Conservation (phyloP, 2,797 vertebrate species). For the Ara ararauna region DNA sequence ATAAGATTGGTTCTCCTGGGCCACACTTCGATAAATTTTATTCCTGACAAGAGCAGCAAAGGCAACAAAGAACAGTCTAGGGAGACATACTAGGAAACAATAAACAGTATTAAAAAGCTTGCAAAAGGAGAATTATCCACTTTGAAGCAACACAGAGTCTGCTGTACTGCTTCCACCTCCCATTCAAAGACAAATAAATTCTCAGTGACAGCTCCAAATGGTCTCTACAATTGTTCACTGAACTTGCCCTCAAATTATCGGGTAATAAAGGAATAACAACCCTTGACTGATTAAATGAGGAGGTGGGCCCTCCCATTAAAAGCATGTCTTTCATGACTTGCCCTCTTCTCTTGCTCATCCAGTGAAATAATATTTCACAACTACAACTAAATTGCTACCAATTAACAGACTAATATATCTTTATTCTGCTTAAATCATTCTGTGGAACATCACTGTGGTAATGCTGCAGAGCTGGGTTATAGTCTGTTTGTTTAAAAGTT, state of each 20-base stretch:
- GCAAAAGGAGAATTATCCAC: constrained; percentile 61
- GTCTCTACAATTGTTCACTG: constrained; percentile 61
- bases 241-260: constrained; percentile 75
- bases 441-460: background rate
- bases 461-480: background rate
- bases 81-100: constrained; percentile 60
- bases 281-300: constrained; percentile 63
- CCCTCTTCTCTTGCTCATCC: background rate
- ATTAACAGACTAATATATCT: background rate
- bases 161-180: constrained; percentile 34
- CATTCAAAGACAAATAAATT: constrained; percentile 75
- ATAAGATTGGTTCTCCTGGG: constrained; percentile 47
- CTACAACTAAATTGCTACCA: background rate
- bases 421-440: constrained; percentile 18
- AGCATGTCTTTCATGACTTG: constrained; percentile 4
- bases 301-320: constrained; percentile 52
- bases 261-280: constrained; percentile 71
- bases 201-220: constrained; percentile 67
- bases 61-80: constrained; percentile 55
- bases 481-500: background rate
- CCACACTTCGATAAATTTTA: constrained; percentile 66
- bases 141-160: background rate
- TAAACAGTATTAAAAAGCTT: constrained; percentile 67
- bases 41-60: constrained; percentile 62
- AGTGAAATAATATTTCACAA: background rate